Conservation (phyloP, 2,797 vertebrate genomes). For the Anguilla pacifica region DNA sequence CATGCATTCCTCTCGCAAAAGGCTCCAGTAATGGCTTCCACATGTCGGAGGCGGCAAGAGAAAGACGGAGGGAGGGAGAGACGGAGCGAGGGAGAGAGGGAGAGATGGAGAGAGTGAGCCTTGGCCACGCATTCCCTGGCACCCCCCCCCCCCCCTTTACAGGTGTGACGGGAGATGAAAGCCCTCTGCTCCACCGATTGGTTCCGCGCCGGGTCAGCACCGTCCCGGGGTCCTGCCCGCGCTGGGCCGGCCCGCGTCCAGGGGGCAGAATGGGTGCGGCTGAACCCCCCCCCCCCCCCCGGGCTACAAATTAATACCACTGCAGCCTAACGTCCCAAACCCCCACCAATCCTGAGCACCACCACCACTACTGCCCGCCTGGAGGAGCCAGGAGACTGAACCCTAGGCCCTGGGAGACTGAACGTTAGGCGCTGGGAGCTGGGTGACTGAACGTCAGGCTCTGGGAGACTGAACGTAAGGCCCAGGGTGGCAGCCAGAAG, state of each 20-base stretch:
- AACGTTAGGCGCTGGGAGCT: constrained; percentile 53
- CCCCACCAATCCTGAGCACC: constrained; percentile 30
- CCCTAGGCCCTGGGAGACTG: too few relatives aligned
- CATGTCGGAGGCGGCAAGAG: constrained; percentile 59
- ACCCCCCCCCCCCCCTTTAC: constrained; percentile 24
- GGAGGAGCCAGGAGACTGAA: too few relatives aligned
- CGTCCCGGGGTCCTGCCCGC: background rate
- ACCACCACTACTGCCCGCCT: background rate
- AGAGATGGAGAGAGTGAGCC: constrained; percentile 1
- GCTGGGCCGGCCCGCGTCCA: background rate
- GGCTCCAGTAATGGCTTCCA: constrained; percentile 73
- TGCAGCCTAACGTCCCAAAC: constrained; percentile 47
- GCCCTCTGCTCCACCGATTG: constrained; percentile 31
- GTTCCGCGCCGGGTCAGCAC: constrained; percentile 40
- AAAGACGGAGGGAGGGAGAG: constrained; percentile 37
- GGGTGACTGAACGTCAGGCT: constrained; percentile 55
- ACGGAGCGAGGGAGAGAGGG: constrained; percentile 33
- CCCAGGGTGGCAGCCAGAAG: too few relatives aligned
- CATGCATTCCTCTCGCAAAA: constrained; percentile 71
- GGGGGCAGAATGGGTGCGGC: constrained; percentile 48
- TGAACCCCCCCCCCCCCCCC: constrained; percentile 49
- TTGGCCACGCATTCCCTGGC: background rate
- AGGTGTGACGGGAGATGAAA: constrained; percentile 40
- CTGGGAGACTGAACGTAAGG: too few relatives aligned
- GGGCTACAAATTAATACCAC: constrained; percentile 69